phyloP scores from a whole-genome alignment of 2,113 vertebrate species.

The Gymnobelideus leadbeateri region DNA sequence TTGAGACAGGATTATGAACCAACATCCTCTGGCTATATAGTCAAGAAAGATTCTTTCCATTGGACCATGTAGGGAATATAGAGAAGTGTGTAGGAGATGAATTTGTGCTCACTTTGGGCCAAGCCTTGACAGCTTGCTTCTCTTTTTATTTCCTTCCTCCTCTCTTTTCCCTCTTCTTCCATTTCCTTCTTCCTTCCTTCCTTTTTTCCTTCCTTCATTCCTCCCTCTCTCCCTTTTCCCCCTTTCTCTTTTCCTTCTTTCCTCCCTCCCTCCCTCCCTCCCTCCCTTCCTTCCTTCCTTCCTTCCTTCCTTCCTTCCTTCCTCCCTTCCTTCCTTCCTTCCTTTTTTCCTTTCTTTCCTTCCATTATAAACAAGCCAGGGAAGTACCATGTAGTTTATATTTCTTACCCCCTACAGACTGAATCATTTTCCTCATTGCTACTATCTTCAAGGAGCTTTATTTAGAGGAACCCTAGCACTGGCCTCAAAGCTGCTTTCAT shows the following conservation, averaged over 20 bases:
- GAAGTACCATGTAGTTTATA: not conserved
- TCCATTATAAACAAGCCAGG: not conserved
- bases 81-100: not conserved
- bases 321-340: rapidly evolving
- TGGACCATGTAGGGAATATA: not conserved
- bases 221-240: too few relatives aligned
- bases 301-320: rapidly evolving
- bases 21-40: not conserved
- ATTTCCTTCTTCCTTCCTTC: not conserved
- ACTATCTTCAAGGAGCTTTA: not conserved
- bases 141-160: not conserved
- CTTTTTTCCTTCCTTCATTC: too few relatives aligned
- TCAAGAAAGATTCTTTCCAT: not conserved
- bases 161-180: not conserved
- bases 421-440: slow-evolving; percentile 5
- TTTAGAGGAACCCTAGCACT: not conserved
- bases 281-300: rapidly evolving
- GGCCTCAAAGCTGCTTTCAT: slow-evolving; percentile 16
- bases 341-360: rapidly evolving
- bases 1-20: not conserved
- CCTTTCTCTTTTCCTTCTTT: not conserved
- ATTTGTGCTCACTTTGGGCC: not conserved
- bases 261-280: too few relatives aligned
- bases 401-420: not conserved
- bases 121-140: not conserved